Evolutionary conservation across 2,797 vertebrate genomes (phyloP).

Genomic region (Intellagama lesueurii): DNA sequence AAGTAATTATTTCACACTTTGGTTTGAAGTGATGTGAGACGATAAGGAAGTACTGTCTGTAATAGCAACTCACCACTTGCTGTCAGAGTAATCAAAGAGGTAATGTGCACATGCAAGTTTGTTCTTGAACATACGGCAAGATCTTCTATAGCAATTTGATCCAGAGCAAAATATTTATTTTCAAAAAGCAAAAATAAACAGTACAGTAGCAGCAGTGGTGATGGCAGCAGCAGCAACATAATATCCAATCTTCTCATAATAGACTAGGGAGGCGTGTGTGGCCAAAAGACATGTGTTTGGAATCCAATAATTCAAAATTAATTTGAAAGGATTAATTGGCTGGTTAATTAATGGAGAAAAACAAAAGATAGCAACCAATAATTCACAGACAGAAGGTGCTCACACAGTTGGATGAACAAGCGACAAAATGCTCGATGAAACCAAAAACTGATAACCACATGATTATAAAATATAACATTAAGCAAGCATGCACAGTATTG

Average conservation of each 20-base stretch:
- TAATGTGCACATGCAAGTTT: background rate
- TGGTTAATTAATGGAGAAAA: conserved; percentile 21
- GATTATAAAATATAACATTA: conserved; percentile 29
- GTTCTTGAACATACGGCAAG: background rate
- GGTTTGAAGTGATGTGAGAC: background rate
- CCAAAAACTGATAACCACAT: conserved; percentile 20
- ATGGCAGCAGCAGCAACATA: background rate
- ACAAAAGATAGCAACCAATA: conserved; percentile 26
- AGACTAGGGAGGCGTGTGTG: background rate
- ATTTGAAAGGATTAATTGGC: conserved; percentile 30
- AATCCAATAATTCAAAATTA: conserved; percentile 32
- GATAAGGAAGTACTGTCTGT: background rate
- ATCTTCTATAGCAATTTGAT: background rate
- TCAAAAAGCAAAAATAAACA: background rate
- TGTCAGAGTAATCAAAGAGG: background rate
- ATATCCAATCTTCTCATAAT: background rate
- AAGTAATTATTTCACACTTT: too few relatives aligned
- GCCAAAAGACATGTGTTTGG: conserved; percentile 6
- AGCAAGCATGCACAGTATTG: conserved; percentile 3
- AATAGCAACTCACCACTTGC: background rate
- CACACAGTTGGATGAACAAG: conserved; percentile 36
- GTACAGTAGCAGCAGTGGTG: background rate
- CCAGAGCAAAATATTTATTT: background rate
- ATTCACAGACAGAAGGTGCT: conserved; percentile 25
- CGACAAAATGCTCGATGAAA: conserved; percentile 30